A percentile compares a stretch with the other conserved stretches of the same genome.
Conservation (phyloP, 2,797 vertebrate genomes). For the Lagodon rhomboides region DNA sequence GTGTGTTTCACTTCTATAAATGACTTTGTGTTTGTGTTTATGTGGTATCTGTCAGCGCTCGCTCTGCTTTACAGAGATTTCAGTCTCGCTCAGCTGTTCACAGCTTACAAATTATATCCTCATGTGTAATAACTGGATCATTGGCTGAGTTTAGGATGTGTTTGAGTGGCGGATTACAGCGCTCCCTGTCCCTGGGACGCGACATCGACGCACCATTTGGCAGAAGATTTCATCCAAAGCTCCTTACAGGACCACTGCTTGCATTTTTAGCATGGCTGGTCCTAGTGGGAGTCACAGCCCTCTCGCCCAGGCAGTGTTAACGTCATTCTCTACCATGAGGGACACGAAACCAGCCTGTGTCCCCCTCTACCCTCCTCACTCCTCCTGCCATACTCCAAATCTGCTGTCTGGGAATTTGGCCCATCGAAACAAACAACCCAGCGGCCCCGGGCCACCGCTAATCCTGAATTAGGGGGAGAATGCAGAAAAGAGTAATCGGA, state of each 20-base stretch:
- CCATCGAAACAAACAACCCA: slow-evolving; percentile 21
- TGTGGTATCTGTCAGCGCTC: slow-evolving; percentile 7
- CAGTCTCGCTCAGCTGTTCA: slow-evolving; percentile 34
- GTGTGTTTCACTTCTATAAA: background rate
- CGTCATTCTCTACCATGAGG: slow-evolving; percentile 25
- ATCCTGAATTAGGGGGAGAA: slow-evolving; percentile 28
- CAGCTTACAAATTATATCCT: slow-evolving; percentile 47
- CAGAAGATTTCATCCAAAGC: slow-evolving; percentile 41
- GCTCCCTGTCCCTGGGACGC: slow-evolving; percentile 34
- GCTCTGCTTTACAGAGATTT: slow-evolving; percentile 13
- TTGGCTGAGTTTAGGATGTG: slow-evolving; percentile 61
- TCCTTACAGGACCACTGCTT: slow-evolving; percentile 16
- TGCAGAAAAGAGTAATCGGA: background rate
- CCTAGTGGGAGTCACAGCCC: slow-evolving; percentile 33
- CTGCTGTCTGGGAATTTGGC: slow-evolving; percentile 50
- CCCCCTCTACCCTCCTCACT: slow-evolving; percentile 10
- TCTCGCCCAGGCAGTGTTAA: slow-evolving; percentile 18
- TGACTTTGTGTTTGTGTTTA: slow-evolving; percentile 5
- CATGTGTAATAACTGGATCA: slow-evolving; percentile 75
- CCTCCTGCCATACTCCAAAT: slow-evolving; percentile 29
- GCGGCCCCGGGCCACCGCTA: background rate
- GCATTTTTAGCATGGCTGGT: slow-evolving; percentile 28
- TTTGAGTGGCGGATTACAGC: slow-evolving; percentile 65
- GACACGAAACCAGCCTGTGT: slow-evolving; percentile 26
- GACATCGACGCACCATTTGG: slow-evolving; percentile 53